Base-by-base conservation (phyloP, 1,140 invertebrate genomes). In the Drosophila bipectinata region DNA sequence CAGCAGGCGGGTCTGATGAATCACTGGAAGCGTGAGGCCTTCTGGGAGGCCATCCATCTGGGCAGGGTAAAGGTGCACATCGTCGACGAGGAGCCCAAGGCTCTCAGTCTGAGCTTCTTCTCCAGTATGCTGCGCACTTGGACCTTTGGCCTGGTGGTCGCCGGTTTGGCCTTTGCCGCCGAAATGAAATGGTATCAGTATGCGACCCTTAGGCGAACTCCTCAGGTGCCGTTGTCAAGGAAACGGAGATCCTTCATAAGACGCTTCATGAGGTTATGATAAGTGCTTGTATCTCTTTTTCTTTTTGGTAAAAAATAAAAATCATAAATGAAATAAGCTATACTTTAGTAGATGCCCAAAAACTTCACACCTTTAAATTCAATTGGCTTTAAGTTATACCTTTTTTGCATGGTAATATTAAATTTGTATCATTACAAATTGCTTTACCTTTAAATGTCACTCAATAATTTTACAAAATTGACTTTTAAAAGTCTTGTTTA, bases 161-260 rank as follows among this genome's bases (percentile, higher is more conserved):
- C 79, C 0, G 81, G 85, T 1, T 3, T 87, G 1, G 44, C 45
- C 0, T 91, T 89, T 61, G 66, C 67, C 0, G 30, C 59, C 0
- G 90, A 91, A 55, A 73, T 90, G 72, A 91, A 91, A 24, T 79
- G 68, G 68, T 34, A 79, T 39, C 24, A 79, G n/a, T 28, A 62
- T 1, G 41, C 63, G 7, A 32, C 14, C 2, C 28, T 21, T 0
- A 62, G 28, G 2, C 47, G 15, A 0, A 49, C 56, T 0, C 60
- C 60, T 12, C 32, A 18, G 4, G 21, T 71, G 1, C 39, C 9
- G 6, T 18, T 64, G 1, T 15, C 15, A 4, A 39, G 24, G 3
- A 67, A 56, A 5, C 28, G 59, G 1, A 59, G 39, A n/a, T 68
- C 56, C 0, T 76, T 76, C n/a, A 51, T 76, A 2, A 76, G 57